Evolutionary conservation across 2,113 vertebrate species (phyloP).

Genomic region (Mionectes macconnelli): DNA sequence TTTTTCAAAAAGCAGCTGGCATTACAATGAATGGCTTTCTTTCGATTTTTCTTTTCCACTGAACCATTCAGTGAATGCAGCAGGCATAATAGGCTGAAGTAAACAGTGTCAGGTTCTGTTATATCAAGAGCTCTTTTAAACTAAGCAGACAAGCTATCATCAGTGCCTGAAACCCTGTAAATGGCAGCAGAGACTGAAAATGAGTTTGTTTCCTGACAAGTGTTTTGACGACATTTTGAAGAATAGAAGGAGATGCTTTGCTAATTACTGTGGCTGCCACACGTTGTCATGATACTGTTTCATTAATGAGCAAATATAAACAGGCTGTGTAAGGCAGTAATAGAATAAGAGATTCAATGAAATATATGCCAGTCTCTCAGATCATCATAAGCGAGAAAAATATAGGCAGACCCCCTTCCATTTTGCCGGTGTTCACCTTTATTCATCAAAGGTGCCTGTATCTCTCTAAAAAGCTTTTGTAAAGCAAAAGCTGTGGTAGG

Average conservation of each 20-base stretch:
- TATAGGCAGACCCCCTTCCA: not conserved
- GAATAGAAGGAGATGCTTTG: constrained; percentile 76
- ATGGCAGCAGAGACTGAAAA: constrained; percentile 76
- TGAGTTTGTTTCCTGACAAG: constrained; percentile 81
- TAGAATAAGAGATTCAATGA: constrained; percentile 59
- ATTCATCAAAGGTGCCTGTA: not conserved
- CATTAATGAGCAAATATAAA: constrained; percentile 78
- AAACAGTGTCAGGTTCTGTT: constrained; percentile 86
- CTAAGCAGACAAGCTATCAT: constrained; percentile 81
- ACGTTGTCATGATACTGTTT: constrained; percentile 73
- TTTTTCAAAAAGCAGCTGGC: constrained; percentile 80
- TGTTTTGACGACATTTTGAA: constrained; percentile 79
- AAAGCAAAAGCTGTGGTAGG: not conserved
- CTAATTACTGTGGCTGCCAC: constrained; percentile 76
- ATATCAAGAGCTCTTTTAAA: constrained; percentile 82
- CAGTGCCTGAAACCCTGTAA: constrained; percentile 77
- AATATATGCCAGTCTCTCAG: not conserved
- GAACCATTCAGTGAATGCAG: constrained; percentile 82
- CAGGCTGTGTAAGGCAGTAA: constrained; percentile 57
- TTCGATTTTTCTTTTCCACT: constrained; percentile 82
- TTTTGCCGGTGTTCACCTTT: not conserved
- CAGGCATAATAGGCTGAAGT: constrained; percentile 81
- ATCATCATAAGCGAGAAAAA: not conserved
- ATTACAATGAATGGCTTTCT: constrained; percentile 82
- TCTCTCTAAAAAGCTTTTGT: not conserved